Evolutionary conservation across 1,140 invertebrate genomes (phyloP), one percentile per base, ranked within the genome.

Genomic region (Luehdorfia chinensis): DNA sequence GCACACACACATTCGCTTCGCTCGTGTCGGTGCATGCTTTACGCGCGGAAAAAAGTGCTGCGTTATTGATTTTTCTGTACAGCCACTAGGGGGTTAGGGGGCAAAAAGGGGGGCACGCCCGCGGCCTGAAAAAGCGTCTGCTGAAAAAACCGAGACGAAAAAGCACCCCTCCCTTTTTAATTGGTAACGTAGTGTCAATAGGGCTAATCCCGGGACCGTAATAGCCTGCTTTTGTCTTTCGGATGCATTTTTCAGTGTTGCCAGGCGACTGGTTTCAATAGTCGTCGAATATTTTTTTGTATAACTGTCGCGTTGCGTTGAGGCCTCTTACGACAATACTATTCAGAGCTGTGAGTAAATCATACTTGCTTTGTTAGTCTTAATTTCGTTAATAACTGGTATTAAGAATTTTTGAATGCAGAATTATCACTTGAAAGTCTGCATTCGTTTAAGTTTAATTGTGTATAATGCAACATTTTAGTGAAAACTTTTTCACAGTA

Each of bases 181-280:
- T 85, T 84, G 81, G 81, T 80, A 84, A 85, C 77, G 77, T 83
- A 84, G 79, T 86, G 81, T 84, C 79, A 86, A 84, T 86, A 84
- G 81, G 74, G 79, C 79, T 84, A 86, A 86, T 86, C 79, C 76
- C 64, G 73, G 60, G 63, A 52, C 57, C 56, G 77, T 85, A 80
- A 84, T 84, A 75, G 78, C 68, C 66, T 71, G 64, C 77, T 84
- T 80, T 85, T 83, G 78, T 83, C 67, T 78, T 52, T 59, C 64
- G 72, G 74, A 84, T 81, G 77, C 75, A 81, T 81, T 81, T 84
- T 81, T 79, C 66, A 79, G 68, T 71, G 73, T 76, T 74, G 65
- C 74, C 75, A 79, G 55, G 62, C 75, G 65, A 71, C 61, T 61
- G 55, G 49, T 63, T 59, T 66, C 55, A 64, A 62, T 59, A 32